phyloP scores from a whole-genome alignment of 2,888 invertebrate genomes.

The Augochlorella aurata region DNA sequence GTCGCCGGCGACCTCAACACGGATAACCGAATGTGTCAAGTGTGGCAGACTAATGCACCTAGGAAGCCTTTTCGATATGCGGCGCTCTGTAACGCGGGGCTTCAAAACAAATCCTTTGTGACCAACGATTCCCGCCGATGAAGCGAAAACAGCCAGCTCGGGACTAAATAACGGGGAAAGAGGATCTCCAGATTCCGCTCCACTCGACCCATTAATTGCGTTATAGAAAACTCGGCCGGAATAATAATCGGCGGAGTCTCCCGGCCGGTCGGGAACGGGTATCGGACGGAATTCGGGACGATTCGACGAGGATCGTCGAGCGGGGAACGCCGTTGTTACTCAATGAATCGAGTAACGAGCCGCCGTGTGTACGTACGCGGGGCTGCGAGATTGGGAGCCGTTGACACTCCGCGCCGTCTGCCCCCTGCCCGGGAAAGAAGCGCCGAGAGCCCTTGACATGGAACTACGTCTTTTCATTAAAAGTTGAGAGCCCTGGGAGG shows the following conservation, averaged over 20 bases:
- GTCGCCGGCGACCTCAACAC: conserved; percentile 20
- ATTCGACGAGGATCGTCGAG: too few relatives aligned
- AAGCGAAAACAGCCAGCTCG: conserved; percentile 58
- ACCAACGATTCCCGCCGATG: conserved; percentile 58
- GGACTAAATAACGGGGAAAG: conserved; percentile 32
- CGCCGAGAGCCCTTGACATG: conserved; percentile 39
- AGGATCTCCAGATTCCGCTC: conserved; percentile 48
- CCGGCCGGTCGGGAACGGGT: background rate
- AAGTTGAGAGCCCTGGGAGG: conserved; percentile 23
- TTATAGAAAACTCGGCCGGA: conserved; percentile 14
- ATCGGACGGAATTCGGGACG: background rate
- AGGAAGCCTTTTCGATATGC: conserved; percentile 71
- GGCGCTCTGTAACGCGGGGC: conserved; percentile 67
- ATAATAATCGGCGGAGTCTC: conserved; percentile 11
- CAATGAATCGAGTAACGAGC: background rate
- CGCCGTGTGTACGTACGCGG: background rate
- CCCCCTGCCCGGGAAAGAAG: conserved; percentile 12
- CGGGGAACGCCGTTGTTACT: too few relatives aligned
- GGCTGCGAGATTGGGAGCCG: conserved; percentile 20
- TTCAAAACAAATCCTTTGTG: conserved; percentile 72
- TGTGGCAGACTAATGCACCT: conserved; percentile 65
- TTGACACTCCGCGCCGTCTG: background rate
- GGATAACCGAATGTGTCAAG: conserved; percentile 44
- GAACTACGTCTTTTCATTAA: conserved; percentile 41
- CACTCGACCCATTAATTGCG: conserved; percentile 45